These are phyloP conservation scores for Drosophila mimica DNA, from an alignment of 2,888 invertebrate genomes.

Conservation along the genomic window DNA sequence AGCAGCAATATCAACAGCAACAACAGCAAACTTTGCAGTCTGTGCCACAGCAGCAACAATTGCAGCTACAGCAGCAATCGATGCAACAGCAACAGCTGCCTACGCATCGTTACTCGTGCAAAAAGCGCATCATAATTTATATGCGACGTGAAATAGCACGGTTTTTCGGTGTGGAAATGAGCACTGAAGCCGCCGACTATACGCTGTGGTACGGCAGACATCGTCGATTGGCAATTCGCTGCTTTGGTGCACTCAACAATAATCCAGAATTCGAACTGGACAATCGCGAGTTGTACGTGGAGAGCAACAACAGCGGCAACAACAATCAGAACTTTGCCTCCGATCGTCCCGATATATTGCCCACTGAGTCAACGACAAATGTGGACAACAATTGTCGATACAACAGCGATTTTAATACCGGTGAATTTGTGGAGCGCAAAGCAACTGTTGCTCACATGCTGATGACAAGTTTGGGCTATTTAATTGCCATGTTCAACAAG, in stretches of 20 bases:
- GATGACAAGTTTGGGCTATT: constrained; percentile 80
- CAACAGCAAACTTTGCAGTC: constrained; percentile 45
- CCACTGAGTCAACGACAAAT: constrained; percentile 76
- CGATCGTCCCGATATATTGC: constrained; percentile 84
- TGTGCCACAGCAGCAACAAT: constrained; percentile 45
- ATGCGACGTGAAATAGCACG: constrained; percentile 82
- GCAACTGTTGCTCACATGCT: constrained; percentile 83
- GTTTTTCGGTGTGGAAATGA: constrained; percentile 84
- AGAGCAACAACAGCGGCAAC: background rate
- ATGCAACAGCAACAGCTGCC: constrained; percentile 34
- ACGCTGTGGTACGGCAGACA: constrained; percentile 84
- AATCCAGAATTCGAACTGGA: constrained; percentile 14
- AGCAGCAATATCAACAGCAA: constrained; percentile 35
- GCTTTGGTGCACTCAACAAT: constrained; percentile 75
- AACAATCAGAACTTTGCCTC: constrained; percentile 42
- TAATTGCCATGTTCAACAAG: constrained; percentile 87
- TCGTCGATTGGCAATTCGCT: constrained; percentile 83
- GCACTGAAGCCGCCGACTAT: constrained; percentile 82
- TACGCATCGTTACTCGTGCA: constrained; percentile 69
- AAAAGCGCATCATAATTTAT: constrained; percentile 83
- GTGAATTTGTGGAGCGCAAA: constrained; percentile 85
- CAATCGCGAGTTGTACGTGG: constrained; percentile 8
- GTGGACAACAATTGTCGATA: constrained; percentile 47
- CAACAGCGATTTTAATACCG: constrained; percentile 67
- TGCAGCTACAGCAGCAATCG: constrained; percentile 32